Conservation (phyloP, 2,113 vertebrate genomes). For the Vicugna pacos region DNA sequence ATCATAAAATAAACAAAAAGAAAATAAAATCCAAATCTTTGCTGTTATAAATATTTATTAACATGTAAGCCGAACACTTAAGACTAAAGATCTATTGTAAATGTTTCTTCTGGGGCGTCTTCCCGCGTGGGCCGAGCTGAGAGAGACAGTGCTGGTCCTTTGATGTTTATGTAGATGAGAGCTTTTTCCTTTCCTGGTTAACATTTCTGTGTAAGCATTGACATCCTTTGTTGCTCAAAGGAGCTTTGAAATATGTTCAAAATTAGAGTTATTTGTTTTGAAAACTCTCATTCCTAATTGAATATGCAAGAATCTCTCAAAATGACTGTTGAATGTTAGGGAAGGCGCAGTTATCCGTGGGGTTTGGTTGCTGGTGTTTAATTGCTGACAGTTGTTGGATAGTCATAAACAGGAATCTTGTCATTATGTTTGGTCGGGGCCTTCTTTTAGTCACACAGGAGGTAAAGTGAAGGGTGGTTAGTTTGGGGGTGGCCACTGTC, state of each 20-base stretch:
- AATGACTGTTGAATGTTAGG: not conserved
- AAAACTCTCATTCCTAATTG: slow-evolving; percentile 34
- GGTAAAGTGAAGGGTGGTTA: not conserved
- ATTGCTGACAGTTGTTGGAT: not conserved
- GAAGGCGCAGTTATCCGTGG: not conserved
- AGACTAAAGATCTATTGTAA: not conserved
- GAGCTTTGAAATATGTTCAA: slow-evolving; percentile 32
- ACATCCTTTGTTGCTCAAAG: not conserved
- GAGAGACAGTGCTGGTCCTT: not conserved
- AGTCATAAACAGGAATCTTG: not conserved
- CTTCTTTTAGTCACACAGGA: not conserved
- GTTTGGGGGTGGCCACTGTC: not conserved
- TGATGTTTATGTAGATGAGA: not conserved
- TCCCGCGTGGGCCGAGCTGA: not conserved
- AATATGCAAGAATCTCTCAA: not conserved
- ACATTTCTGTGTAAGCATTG: not conserved
- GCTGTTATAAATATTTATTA: slow-evolving; percentile 44
- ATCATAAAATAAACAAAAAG: slow-evolving; percentile 7
- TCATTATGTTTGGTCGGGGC: not conserved
- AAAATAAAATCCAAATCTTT: slow-evolving; percentile 30
- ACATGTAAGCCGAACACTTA: slow-evolving; percentile 23
- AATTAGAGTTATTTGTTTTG: not conserved
- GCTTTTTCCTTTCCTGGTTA: slow-evolving; percentile 38
- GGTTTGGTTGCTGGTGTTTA: not conserved
- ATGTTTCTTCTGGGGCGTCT: not conserved